Evolutionary conservation across 1,140 invertebrate species (phyloP).

Genomic region (Glossosoma conforme): DNA sequence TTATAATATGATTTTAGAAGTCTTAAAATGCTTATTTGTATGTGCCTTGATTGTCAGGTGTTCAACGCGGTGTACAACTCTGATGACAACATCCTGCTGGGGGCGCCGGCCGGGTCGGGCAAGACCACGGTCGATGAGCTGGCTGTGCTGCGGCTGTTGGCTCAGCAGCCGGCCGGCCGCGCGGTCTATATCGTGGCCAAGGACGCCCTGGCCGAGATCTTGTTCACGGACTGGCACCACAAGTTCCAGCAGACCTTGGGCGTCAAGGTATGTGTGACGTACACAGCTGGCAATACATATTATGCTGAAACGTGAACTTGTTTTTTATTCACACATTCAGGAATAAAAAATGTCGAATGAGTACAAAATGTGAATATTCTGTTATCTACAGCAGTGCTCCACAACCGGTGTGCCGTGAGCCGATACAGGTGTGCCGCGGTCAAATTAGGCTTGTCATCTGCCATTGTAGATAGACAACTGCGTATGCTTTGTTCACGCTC

Average conservation of each 20-base stretch:
- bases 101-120: conserved; percentile 94
- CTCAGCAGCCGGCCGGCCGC: conserved; percentile 62
- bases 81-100: conserved; percentile 98
- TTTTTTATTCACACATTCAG: too few relatives aligned
- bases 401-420: too few relatives aligned
- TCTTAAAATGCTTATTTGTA: not conserved
- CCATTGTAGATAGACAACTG: too few relatives aligned
- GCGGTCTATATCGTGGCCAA: conserved; percentile 94
- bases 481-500: too few relatives aligned
- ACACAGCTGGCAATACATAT: too few relatives aligned
- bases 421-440: too few relatives aligned
- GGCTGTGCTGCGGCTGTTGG: conserved; percentile 86
- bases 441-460: too few relatives aligned
- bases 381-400: too few relatives aligned
- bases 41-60: conserved; percentile 51
- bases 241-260: conserved; percentile 80
- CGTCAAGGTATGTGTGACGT: conserved; percentile 66
- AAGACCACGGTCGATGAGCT: conserved; percentile 98
- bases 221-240: conserved; percentile 86
- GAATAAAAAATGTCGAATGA: too few relatives aligned
- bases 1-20: too few relatives aligned
- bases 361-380: too few relatives aligned
- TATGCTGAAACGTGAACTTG: too few relatives aligned
- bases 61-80: conserved; percentile 99
- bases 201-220: conserved; percentile 86